A percentile compares a stretch with the other conserved stretches of the same genome.
These are phyloP conservation scores for Mamestra configurata DNA, from an alignment of 1,140 invertebrate genomes.

Conservation along the genomic window DNA sequence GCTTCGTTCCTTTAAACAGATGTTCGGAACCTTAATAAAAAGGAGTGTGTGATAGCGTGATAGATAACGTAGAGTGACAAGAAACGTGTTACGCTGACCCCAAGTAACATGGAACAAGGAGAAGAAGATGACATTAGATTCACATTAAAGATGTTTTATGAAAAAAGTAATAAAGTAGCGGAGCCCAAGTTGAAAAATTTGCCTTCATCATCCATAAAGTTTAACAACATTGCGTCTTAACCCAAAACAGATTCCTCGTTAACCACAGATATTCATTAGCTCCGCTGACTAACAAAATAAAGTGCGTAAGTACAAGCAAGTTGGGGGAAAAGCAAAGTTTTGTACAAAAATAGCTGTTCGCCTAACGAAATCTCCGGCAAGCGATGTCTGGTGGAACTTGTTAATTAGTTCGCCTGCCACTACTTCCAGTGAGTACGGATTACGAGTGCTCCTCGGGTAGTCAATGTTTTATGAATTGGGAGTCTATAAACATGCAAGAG, in stretches of 20 bases:
- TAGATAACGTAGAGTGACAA: too few relatives aligned
- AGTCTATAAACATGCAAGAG: too few relatives aligned
- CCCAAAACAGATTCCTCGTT: not conserved
- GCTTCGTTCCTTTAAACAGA: too few relatives aligned
- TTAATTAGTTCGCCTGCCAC: conserved; percentile 60
- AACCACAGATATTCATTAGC: conserved; percentile 3
- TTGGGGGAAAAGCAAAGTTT: conserved; percentile 43
- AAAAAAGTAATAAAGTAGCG: too few relatives aligned
- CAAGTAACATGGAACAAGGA: too few relatives aligned
- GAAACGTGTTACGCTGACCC: too few relatives aligned
- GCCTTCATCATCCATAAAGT: not conserved
- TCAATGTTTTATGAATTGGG: not conserved
- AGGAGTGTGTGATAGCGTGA: too few relatives aligned
- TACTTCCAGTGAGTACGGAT: conserved; percentile 54
- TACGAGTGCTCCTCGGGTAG: not conserved
- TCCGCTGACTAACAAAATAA: not conserved
- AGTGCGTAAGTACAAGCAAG: conserved; percentile 36
- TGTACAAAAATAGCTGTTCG: conserved; percentile 52
- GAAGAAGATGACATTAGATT: too few relatives aligned
- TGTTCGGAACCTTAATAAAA: too few relatives aligned
- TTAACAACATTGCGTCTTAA: not conserved
- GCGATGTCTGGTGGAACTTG: conserved; percentile 49
- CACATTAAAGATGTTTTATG: too few relatives aligned
- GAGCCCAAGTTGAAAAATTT: not conserved
- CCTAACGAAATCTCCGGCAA: conserved; percentile 57